Conservation (phyloP, 2,888 invertebrate genomes). For the Lasius platythorax region DNA sequence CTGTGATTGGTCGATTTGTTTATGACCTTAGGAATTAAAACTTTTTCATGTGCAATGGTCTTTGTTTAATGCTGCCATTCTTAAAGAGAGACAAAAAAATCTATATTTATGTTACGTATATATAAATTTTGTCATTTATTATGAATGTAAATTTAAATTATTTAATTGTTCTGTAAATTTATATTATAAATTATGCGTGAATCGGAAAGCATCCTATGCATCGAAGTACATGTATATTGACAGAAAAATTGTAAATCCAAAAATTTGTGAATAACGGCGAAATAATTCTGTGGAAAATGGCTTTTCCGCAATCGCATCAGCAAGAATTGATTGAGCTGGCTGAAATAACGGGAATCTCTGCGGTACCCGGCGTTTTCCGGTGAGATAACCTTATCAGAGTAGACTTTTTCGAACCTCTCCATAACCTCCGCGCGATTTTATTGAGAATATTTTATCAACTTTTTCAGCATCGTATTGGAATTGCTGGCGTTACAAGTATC, state of each 20-base stretch:
- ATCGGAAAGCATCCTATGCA: too few species aligned
- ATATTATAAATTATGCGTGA: too few species aligned
- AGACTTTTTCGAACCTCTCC: neutral
- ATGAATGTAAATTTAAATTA: too few species aligned
- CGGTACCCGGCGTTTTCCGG: conserved; percentile 79
- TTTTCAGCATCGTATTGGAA: conserved; percentile 79
- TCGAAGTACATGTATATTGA: too few species aligned
- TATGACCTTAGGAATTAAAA: too few species aligned
- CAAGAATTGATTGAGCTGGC: conserved; percentile 79
- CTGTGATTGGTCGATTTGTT: too few species aligned
- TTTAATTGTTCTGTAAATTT: too few species aligned
- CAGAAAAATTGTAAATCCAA: conserved; percentile 15
- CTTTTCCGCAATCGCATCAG: conserved; percentile 76
- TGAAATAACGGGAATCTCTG: conserved; percentile 79
- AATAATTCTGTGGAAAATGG: conserved; percentile 65
- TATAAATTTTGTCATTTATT: too few species aligned
- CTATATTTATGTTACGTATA: too few species aligned
- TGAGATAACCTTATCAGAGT: conserved; percentile 57
- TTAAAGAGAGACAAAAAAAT: too few species aligned
- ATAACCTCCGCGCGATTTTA: conserved; percentile 53
- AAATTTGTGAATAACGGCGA: neutral
- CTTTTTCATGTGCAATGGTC: too few species aligned
- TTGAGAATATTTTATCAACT: neutral
- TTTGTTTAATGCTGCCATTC: too few species aligned
- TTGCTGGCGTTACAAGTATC: conserved; percentile 79